These are phyloP conservation scores for Drosophila biarmipes DNA, from an alignment of 1,140 invertebrate species.

Conservation along the genomic window DNA sequence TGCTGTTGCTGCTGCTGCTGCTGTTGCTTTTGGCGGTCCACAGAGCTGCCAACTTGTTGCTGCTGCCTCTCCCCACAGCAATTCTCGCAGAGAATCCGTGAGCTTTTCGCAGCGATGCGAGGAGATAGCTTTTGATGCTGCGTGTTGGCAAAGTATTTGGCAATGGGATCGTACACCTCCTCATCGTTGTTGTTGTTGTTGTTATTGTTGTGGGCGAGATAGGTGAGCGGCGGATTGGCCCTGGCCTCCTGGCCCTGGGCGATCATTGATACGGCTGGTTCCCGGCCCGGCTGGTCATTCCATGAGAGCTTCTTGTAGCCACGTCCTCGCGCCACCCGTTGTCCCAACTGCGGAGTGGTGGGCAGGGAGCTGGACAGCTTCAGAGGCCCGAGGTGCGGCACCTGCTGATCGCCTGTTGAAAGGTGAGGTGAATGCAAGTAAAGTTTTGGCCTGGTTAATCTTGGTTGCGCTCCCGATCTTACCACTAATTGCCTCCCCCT, in stretches of 20 bases:
- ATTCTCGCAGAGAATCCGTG: conserved; percentile 71
- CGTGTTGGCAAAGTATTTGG: conserved; percentile 45
- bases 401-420: conserved; percentile 9
- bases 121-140: conserved; percentile 51
- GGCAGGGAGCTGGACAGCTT: conserved; percentile 63
- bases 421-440: conserved; percentile 4
- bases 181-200: conserved; percentile 36
- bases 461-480: neutral
- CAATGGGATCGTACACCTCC: conserved; percentile 54
- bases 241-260: conserved; percentile 40
- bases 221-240: conserved; percentile 30
- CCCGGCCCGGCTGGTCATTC: conserved; percentile 27
- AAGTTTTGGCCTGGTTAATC: neutral
- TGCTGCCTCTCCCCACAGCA: conserved; percentile 72
- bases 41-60: conserved; percentile 58
- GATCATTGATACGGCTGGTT: conserved; percentile 31
- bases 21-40: conserved; percentile 26
- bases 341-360: conserved; percentile 59
- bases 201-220: conserved; percentile 27
- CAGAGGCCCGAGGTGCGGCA: conserved; percentile 11
- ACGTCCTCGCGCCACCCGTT: conserved; percentile 41
- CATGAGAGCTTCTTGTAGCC: conserved; percentile 60
- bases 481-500: conserved; percentile 14
- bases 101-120: conserved; percentile 61
- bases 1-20: neutral